Percentiles rank a stretch among this genome's conserved stretches.
Conservation (phyloP, 2,888 invertebrate genomes). For the Agriopis aurantiaria region DNA sequence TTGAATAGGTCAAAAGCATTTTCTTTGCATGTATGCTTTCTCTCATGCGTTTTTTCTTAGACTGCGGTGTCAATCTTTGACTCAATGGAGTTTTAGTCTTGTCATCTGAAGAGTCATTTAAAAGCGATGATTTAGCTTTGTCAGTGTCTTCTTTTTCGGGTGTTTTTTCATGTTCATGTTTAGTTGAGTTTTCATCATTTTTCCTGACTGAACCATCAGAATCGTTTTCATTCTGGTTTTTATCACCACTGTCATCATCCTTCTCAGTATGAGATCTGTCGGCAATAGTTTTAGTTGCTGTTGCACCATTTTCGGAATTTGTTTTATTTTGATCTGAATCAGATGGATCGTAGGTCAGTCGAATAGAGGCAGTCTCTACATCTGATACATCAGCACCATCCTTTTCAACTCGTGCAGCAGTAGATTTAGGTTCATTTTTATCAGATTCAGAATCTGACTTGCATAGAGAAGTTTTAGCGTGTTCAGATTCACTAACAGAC, state of each 20-base stretch:
- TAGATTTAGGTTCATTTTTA: slow-evolving; percentile 31
- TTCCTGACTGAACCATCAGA: slow-evolving; percentile 5
- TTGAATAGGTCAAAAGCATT: slow-evolving; percentile 68
- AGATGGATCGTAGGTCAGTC: slow-evolving; percentile 11
- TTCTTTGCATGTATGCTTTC: slow-evolving; percentile 73
- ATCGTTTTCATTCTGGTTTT: neutral
- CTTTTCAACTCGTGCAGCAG: slow-evolving; percentile 12
- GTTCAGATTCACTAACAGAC: neutral
- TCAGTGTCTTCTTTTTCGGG: slow-evolving; percentile 4
- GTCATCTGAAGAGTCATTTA: slow-evolving; percentile 38
- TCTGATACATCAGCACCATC: neutral
- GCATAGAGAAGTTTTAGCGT: slow-evolving; percentile 39
- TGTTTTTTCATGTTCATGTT: slow-evolving; percentile 15
- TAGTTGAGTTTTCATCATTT: slow-evolving; percentile 16
- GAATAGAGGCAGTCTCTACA: neutral
- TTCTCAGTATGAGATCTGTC: slow-evolving; percentile 19
- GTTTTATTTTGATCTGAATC: slow-evolving; percentile 11
- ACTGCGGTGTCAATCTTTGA: slow-evolving; percentile 50
- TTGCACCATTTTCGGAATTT: neutral
- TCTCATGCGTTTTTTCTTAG: slow-evolving; percentile 60
- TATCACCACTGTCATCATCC: slow-evolving; percentile 16
- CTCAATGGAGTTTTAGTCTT: slow-evolving; percentile 31
- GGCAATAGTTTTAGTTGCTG: slow-evolving; percentile 17
- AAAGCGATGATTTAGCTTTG: slow-evolving; percentile 18
- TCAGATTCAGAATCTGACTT: slow-evolving; percentile 52